phyloP scores from a whole-genome alignment of 1,140 invertebrate genomes.

The Tetranychus urticae region DNA sequence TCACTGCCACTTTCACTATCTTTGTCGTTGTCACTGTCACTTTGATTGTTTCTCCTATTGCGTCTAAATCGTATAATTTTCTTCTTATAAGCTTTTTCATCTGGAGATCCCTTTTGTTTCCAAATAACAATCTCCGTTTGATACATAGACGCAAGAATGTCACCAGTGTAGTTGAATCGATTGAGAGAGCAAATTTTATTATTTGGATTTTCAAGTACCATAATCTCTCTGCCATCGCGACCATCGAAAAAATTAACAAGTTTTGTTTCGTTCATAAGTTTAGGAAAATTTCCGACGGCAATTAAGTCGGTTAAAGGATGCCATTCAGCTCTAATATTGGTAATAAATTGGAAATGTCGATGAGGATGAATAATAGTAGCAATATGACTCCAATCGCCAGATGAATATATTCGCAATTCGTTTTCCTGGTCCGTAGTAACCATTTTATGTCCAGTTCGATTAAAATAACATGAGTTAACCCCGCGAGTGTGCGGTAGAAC shows the following conservation, averaged over 20 bases:
- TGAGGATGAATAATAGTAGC: slow-evolving; percentile 20
- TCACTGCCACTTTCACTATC: not conserved
- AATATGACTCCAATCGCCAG: slow-evolving; percentile 18
- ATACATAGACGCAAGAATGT: not conserved
- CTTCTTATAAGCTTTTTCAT: no score
- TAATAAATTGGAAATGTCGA: slow-evolving; percentile 22
- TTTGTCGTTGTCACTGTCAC: not conserved
- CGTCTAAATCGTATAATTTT: no score
- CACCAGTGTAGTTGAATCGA: not conserved
- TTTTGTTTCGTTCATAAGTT: not conserved
- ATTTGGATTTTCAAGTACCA: not conserved
- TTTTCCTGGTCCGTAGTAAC: slow-evolving; percentile 21
- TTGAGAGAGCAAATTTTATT: not conserved
- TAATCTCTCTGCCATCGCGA: not conserved
- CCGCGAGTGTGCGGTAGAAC: not conserved
- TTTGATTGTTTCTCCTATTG: no score
- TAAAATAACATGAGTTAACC: not conserved
- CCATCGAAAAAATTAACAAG: not conserved
- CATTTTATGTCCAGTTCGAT: slow-evolving; percentile 16
- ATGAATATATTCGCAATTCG: slow-evolving; percentile 18
- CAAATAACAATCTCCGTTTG: not conserved
- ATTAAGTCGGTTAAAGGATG: slow-evolving; percentile 21
- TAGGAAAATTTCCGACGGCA: slow-evolving; percentile 20
- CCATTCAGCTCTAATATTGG: slow-evolving; percentile 23
- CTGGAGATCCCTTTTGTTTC: not conserved